Evolutionary conservation across 2,113 vertebrate genomes (phyloP), one percentile per base, ranked within the genome.

Genomic region (rabbit (Oryctolagus cuniculus)): DNA sequence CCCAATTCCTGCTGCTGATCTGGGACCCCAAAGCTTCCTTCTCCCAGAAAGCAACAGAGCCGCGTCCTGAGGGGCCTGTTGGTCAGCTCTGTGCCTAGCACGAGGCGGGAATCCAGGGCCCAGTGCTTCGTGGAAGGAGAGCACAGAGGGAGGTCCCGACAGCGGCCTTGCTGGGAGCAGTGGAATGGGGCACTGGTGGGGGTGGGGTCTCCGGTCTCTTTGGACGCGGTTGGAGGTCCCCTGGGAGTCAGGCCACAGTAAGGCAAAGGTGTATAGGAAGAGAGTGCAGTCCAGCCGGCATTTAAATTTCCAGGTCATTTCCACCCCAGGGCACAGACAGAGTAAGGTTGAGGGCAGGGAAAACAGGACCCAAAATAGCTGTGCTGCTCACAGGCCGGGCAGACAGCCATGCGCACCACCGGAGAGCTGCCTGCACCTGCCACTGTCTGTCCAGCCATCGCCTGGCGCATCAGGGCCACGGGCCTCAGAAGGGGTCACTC

Each of bases 381-480:
- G 11, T 64, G 58, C 16, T 0, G 58, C 67, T 95, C 89, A 70
- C 3, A 3, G 89, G 36, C 91, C 0, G 0, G 95, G 87, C 86
- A 10, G 85, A 79, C 55, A 17, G 92, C 93, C 96, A 75, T 3
- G 22, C 5, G 1, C 21, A 22, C 27, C 21, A 22, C 27, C 51
- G 11, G 94, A 66, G 55, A 12, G n/a, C 73, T 1, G 13, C 80
- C n/a, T 0, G 8, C 98, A 98, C 91, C 98, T 98, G 98, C 88
- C 51, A 13, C 97, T 96, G 98, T 83, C 97, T 44, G 81, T 98
- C 98, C 55, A 1, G 49, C 24, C 1, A 17, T 72, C 12, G 27
- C 66, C 38, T 84, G 67, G 70, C 91, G 77, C 88, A 86, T 31
- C 31, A 84, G 64, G 91, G 58, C 90, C 83, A 0, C 3, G 44